Base-by-base conservation (phyloP, 1,140 invertebrate genomes). In the Eupeodes corollae region DNA sequence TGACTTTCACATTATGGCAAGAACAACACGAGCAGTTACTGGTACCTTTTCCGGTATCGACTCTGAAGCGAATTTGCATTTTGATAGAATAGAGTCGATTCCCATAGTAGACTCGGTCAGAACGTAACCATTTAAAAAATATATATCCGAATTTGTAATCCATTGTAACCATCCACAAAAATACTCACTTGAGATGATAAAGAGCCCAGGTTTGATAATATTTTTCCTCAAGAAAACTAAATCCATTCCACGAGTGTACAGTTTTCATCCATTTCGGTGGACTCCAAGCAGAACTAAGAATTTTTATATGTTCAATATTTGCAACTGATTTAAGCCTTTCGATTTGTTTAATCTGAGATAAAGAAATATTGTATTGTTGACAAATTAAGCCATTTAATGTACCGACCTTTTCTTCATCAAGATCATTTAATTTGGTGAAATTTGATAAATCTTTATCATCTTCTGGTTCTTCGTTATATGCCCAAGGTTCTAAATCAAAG, bases 201-300 rank as follows among this genome's bases (percentile, higher is more conserved):
- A 90, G 72, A 0, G 86, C 87, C 72, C 80, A 94, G 0, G 77
- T 64, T 62, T 87, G 78, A 58, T 87, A 91, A 61, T 83, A 88
- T 43, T 80, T 69, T 2, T 69, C 63, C 51, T 79, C 78, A 1
- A 96, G 60, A 21, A 61, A 61, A 32, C 75, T 76, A 57, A 55
- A 57, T 11, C 78, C 78, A 6, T 69, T 70, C 57, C 75, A 78
- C 42, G 64, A 68, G 18, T 82, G 71, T 56, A 85, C 89, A 0
- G 80, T 84, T 70, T 97, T 97, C 91, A 97, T 96, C 91, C 91
- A 97, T 6, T 72, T 67, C 0, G 93, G 93, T 0, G 91, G 77
- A 45, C 82, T 83, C 92, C 92, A 96, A 0, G 86, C 76, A 12
- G 80, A 76, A 0, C 76, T 78, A 48, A 91, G 70, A 2, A 91